Conservation (phyloP, 2,113 vertebrate species). For the Electrona antarctica region DNA sequence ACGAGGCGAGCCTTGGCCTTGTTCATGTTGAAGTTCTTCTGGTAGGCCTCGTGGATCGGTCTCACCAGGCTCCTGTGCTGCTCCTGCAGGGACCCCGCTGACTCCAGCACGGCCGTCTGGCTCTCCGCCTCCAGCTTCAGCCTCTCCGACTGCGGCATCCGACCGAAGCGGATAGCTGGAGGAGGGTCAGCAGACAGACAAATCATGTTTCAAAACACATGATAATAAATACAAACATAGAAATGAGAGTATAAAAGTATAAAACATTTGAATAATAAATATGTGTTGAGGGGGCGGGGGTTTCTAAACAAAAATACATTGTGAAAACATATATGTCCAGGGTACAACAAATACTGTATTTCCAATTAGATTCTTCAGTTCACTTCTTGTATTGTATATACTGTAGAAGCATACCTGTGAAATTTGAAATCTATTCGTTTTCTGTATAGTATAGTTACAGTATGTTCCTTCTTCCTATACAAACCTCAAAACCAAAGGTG, state of each 20-base stretch:
- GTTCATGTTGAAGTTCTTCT: slow-evolving; percentile 95
- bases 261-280: too few species aligned
- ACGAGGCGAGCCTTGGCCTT: slow-evolving; percentile 93
- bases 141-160: slow-evolving; percentile 96
- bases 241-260: neutral
- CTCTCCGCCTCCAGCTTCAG: slow-evolving; percentile 90
- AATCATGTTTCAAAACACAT: neutral
- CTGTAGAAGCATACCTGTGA: too few species aligned
- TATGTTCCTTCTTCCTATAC: too few species aligned
- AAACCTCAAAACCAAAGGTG: too few species aligned
- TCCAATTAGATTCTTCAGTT: too few species aligned
- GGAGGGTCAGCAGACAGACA: neutral
- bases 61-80: slow-evolving; percentile 88
- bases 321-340: too few species aligned
- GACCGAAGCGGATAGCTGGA: slow-evolving; percentile 93
- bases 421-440: too few species aligned
- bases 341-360: too few species aligned
- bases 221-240: neutral
- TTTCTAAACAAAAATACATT: too few species aligned
- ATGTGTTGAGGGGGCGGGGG: too few species aligned
- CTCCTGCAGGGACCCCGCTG: slow-evolving; percentile 75
- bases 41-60: slow-evolving; percentile 90
- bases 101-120: slow-evolving; percentile 80
- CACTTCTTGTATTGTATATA: too few species aligned
- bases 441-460: too few species aligned